A percentile compares a stretch with the other conserved stretches of the same genome.
Evolutionary conservation across 2,888 invertebrate species (phyloP).

Genomic region (Gastracanthus pulcherrimus): DNA sequence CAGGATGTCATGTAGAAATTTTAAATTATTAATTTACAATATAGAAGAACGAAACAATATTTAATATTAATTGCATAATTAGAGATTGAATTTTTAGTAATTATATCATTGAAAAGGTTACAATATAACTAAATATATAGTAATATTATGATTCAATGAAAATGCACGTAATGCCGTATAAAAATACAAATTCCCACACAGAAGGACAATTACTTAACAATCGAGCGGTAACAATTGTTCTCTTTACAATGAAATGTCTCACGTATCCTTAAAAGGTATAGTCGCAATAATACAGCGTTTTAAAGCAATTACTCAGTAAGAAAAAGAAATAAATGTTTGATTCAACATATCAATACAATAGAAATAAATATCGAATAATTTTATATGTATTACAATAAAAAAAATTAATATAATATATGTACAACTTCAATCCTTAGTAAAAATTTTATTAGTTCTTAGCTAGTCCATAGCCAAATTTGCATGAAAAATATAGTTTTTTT

Average conservation of each 20-base stretch:
- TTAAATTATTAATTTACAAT: too few relatives aligned
- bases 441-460: too few relatives aligned
- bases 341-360: neutral
- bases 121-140: neutral
- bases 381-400: neutral
- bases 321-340: neutral
- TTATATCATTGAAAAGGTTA: neutral
- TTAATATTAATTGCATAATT: neutral
- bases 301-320: neutral
- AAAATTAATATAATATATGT: too few relatives aligned
- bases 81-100: neutral
- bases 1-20: neutral
- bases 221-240: slow-evolving; percentile 15
- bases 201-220: slow-evolving; percentile 34
- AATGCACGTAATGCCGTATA: neutral
- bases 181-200: slow-evolving; percentile 22
- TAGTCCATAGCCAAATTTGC: too few relatives aligned
- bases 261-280: neutral
- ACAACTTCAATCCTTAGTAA: too few relatives aligned
- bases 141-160: neutral
- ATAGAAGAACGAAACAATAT: neutral
- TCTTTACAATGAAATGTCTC: slow-evolving; percentile 20
- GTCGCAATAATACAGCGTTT: neutral
- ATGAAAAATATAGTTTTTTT: too few relatives aligned
- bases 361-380: neutral